Base-by-base conservation (phyloP, 2,888 invertebrate genomes). In the Harmothoe impar region DNA sequence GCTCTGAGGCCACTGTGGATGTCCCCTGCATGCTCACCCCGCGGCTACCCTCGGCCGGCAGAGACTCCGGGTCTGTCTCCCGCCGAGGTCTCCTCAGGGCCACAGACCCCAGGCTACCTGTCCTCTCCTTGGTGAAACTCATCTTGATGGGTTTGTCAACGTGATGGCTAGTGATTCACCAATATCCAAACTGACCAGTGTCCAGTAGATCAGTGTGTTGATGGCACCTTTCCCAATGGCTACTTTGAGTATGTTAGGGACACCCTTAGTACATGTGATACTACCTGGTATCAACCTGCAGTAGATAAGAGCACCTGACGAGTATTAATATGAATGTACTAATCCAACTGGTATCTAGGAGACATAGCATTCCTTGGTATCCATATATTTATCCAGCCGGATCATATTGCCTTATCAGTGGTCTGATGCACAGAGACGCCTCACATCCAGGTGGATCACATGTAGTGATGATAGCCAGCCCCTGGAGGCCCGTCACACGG, bases 101-200 rank as follows among this genome's bases (percentile, higher is more conserved):
- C 17, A 72, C 72, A 29, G 72, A 72, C 5, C 72, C 72, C 25
- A 72, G 17, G 29, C 72, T 72, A 25, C n/a, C 72, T 7, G 72
- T 72, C 29, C 29, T 72, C 29, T 72, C 72, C 72, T 72, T 72
- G 25, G 15, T 25, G 31, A 72, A 29, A 72, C 72, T 72, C 72
- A 72, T 72, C 3, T 3, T 72, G 31, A 25, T 72, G 20, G 62
- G 1, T n/a, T 62, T n/a, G 15, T 20, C 62, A 20, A 20, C n/a
- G 3, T 5, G n/a, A 62, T n/a, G 62, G n/a, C 3, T 20, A 15
- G 3, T 62, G n/a, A 20, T 54, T n/a, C n/a, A n/a, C 62, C 62
- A 20, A 5, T 62, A n/a, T 20, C 20, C 20, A n/a, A 62, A n/a
- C 3, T 3, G 43, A 10, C 10, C 10, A 43, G 10, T 7, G 10